Conservation (phyloP, 2,797 vertebrate genomes). For the Podarcis siculus region DNA sequence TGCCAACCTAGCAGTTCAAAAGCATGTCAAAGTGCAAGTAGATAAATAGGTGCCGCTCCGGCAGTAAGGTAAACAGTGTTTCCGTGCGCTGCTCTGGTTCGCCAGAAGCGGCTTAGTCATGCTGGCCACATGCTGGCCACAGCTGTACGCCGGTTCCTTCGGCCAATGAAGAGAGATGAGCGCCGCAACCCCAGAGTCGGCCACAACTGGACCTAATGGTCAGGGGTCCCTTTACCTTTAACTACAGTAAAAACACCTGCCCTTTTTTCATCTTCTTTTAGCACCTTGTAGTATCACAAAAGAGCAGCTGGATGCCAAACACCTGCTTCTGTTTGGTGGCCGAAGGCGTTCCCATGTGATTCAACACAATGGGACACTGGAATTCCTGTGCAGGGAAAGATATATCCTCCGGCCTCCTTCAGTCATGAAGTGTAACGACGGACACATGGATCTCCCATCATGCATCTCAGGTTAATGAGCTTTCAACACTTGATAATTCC, state of each 20-base stretch:
- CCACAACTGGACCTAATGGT: too few species aligned
- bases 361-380: neutral
- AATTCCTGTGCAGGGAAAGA: constrained; percentile 10
- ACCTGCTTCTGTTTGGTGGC: neutral
- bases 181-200: too few species aligned
- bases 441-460: constrained; percentile 11
- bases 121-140: too few species aligned
- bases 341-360: neutral
- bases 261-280: neutral
- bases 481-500: neutral
- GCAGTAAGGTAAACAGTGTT: too few species aligned
- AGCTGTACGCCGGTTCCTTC: too few species aligned
- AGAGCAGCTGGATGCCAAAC: constrained; percentile 17
- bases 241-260: neutral
- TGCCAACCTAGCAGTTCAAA: too few species aligned
- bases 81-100: too few species aligned
- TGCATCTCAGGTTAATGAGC: constrained; percentile 6
- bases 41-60: too few species aligned
- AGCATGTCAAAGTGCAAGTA: too few species aligned
- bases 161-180: too few species aligned
- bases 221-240: too few species aligned
- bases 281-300: constrained; percentile 23
- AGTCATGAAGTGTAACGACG: constrained; percentile 2
- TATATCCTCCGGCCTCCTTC: neutral
- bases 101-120: too few species aligned